Evolutionary conservation across 1,140 invertebrate genomes (phyloP).

Genomic region (Bombyx mandarina): DNA sequence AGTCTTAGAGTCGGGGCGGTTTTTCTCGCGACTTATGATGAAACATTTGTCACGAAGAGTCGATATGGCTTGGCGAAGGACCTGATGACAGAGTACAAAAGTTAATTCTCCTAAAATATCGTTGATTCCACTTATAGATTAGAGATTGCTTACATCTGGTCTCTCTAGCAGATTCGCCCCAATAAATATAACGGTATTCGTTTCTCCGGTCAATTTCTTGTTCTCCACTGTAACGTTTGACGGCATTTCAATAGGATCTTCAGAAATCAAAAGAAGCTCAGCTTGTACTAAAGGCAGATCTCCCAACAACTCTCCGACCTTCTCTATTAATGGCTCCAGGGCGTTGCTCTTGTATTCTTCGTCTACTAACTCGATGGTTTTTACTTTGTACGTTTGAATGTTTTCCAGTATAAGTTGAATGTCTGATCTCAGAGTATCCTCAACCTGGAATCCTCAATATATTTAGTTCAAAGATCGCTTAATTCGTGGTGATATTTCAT

Average conservation of each 20-base stretch:
- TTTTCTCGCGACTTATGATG: slow-evolving; percentile 66
- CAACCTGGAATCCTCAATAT: slow-evolving; percentile 26
- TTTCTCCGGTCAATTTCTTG: slow-evolving; percentile 73
- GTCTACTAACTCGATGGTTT: slow-evolving; percentile 78
- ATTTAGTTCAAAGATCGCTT: background rate
- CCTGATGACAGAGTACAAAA: slow-evolving; percentile 19
- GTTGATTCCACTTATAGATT: background rate
- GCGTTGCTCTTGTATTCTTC: slow-evolving; percentile 61
- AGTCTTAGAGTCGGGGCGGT: slow-evolving; percentile 35
- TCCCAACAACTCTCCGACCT: slow-evolving; percentile 72
- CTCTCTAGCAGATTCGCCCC: slow-evolving; percentile 60
- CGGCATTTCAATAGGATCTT: slow-evolving; percentile 61
- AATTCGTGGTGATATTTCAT: background rate
- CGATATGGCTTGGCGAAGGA: slow-evolving; percentile 46
- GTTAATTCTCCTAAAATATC: too few species aligned
- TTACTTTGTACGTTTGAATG: slow-evolving; percentile 76
- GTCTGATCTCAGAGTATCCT: slow-evolving; percentile 71
- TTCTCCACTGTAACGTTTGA: slow-evolving; percentile 73
- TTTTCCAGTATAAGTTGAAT: slow-evolving; percentile 88
- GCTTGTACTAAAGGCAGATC: slow-evolving; percentile 77
- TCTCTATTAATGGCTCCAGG: slow-evolving; percentile 63
- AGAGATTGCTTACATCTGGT: slow-evolving; percentile 33
- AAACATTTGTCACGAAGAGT: slow-evolving; percentile 64
- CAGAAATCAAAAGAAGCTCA: slow-evolving; percentile 58
- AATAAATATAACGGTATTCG: slow-evolving; percentile 72